A percentile compares a stretch with the other conserved stretches of the same genome.
Conservation (phyloP, 2,888 invertebrate species). For the Drosophila lutescens region DNA sequence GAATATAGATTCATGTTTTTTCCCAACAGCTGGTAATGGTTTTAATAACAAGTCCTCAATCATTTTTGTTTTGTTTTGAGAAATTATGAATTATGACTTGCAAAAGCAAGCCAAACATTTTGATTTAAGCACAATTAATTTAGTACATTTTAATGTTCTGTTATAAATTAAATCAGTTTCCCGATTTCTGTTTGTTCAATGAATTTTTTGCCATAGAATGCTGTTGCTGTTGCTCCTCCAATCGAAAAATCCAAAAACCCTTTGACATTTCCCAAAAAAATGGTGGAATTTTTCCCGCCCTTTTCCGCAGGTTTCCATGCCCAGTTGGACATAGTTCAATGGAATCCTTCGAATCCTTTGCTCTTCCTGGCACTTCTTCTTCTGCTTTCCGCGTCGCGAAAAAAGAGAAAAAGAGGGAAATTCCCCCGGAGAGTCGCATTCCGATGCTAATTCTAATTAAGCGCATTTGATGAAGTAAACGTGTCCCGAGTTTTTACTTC, state of each 20-base stretch:
- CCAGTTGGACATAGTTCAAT: conserved; percentile 22
- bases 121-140: no score
- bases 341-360: conserved; percentile 6
- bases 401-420: background rate
- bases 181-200: background rate
- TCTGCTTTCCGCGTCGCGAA: background rate
- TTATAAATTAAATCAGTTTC: background rate
- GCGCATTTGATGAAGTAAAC: conserved; percentile 70
- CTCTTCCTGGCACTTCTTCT: background rate
- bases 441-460: conserved; percentile 69
- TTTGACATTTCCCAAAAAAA: conserved; percentile 52
- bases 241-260: conserved; percentile 10
- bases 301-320: background rate
- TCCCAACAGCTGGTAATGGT: background rate
- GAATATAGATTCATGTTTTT: background rate
- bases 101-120: no score
- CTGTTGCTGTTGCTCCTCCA: conserved; percentile 2
- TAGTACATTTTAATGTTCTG: no score
- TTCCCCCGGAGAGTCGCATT: conserved; percentile 45
- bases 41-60: background rate
- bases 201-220: background rate
- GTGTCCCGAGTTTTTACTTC: conserved; percentile 60
- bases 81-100: no score
- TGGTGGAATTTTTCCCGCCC: conserved; percentile 32
- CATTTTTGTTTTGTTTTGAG: background rate